Percentiles rank a stretch among this genome's conserved stretches.
phyloP scores from a whole-genome alignment of 2,888 invertebrate genomes.

The Tachystola acroxantha region DNA sequence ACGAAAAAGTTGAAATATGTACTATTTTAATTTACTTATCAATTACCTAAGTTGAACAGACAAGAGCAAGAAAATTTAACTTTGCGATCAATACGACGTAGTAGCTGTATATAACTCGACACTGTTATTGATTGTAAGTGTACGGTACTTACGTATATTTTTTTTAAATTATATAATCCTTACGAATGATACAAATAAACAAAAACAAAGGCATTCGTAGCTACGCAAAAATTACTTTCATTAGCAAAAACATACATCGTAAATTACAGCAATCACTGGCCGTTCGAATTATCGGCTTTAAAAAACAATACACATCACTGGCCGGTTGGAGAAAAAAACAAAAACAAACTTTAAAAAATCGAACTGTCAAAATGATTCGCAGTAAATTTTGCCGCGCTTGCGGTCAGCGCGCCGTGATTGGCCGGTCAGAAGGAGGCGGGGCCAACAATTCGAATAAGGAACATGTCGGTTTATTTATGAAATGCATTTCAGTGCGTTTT shows the following conservation, averaged over 20 bases:
- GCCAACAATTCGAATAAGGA: conserved; percentile 48
- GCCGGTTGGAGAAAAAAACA: conserved; percentile 41
- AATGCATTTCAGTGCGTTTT: conserved; percentile 58
- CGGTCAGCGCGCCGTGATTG: conserved; percentile 43
- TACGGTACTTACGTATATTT: too few relatives aligned
- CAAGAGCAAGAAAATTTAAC: too few relatives aligned
- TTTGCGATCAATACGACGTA: too few relatives aligned
- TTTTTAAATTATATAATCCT: conserved; percentile 1
- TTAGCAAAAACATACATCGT: conserved; percentile 62
- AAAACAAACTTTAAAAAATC: conserved; percentile 54
- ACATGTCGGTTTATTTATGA: conserved; percentile 68
- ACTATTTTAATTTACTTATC: too few relatives aligned
- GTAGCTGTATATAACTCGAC: too few relatives aligned
- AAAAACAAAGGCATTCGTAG: conserved; percentile 19
- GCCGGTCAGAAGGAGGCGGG: conserved; percentile 51
- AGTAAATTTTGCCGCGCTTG: conserved; percentile 62
- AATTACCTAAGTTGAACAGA: too few relatives aligned
- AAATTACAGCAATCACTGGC: conserved; percentile 59
- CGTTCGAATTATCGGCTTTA: conserved; percentile 41
- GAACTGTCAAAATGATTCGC: conserved; percentile 73
- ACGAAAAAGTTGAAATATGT: too few relatives aligned
- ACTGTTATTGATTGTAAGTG: too few relatives aligned
- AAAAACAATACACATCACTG: conserved; percentile 43
- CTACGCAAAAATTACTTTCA: conserved; percentile 40
- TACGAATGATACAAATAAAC: neutral